These are phyloP conservation scores for Pseudomugil tenellus DNA, from an alignment of 2,797 vertebrate species.

Conservation along the genomic window DNA sequence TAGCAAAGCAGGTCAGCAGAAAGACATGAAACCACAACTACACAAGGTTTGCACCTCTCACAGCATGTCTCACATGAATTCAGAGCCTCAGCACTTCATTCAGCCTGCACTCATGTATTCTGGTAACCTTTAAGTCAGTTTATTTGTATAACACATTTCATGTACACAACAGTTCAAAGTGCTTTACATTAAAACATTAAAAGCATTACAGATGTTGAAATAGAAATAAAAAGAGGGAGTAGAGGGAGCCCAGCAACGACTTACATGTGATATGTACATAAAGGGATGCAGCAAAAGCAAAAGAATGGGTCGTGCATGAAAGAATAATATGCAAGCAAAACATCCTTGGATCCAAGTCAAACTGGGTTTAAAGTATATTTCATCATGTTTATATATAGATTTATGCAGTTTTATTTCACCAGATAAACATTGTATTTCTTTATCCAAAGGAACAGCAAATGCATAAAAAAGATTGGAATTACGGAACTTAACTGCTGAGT, in stretches of 20 bases:
- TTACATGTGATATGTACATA: constrained; percentile 61
- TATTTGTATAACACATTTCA: too few relatives aligned
- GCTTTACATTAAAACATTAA: too few relatives aligned
- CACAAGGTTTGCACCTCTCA: constrained; percentile 26
- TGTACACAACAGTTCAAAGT: too few relatives aligned
- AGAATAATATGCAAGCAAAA: constrained; percentile 45
- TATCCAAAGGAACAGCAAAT: constrained; percentile 59
- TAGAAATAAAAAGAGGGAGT: too few relatives aligned
- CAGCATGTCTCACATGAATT: constrained; percentile 35
- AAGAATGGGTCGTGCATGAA: constrained; percentile 31
- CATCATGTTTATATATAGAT: constrained; percentile 68
- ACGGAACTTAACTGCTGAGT: constrained; percentile 79
- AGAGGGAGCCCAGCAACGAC: constrained; percentile 29
- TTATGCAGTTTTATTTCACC: constrained; percentile 61
- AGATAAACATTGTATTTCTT: constrained; percentile 62
- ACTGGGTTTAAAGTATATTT: constrained; percentile 60
- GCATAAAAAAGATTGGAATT: constrained; percentile 60
- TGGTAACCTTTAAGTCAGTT: constrained; percentile 29
- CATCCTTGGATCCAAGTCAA: constrained; percentile 50
- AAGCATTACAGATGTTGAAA: too few relatives aligned
- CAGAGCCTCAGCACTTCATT: constrained; percentile 54
- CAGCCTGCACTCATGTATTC: constrained; percentile 26
- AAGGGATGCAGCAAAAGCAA: constrained; percentile 7
- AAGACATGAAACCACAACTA: constrained; percentile 32
- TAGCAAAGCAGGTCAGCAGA: constrained; percentile 29